Base-by-base conservation (phyloP, 2,888 invertebrate genomes). In the Apotomis capreana region DNA sequence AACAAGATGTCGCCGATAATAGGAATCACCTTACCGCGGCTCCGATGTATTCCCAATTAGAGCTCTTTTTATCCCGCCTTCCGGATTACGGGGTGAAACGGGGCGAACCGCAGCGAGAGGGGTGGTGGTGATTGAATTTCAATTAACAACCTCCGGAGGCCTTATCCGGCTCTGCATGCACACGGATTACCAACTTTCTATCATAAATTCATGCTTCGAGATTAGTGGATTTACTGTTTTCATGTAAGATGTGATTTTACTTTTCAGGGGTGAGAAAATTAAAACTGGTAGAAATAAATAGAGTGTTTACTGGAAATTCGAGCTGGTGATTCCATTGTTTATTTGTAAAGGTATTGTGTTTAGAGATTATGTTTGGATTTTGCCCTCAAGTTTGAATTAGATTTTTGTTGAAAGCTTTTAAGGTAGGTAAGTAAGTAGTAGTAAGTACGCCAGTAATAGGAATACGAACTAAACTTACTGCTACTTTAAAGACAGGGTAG, bases 101-200 rank as follows among this genome's bases (percentile, higher is more conserved):
- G 61, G 67, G 49, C 10, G n/a, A 13, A 13, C 6, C 37, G 59
- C 46, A 58, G 58, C 15, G 36, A 37, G 51, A 10, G 40, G 51
- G 54, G 12, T 46, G 63, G 64, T 10, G 58, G 26, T 52, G 64
- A 73, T 73, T 55, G 52, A 60, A 44, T 73, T 73, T 69, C 73
- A 69, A 73, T 69, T 73, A 73, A 49, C 60, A 15, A 58, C 44
- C 68, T 13, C 58, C 55, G 36, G 61, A 12, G 49, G 51, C 40
- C 59, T 54, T 36, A 61, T 61, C 69, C 63, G 64, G 63, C 36
- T 68, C 51, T 52, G 58, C 46, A 57, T 52, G 52, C 40, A 52
- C 36, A 9, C 8, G 70, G 70, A 60, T 60, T 55, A 54, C 46
- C 36, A 12, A 69, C 46, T 46, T 54, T 46, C 13, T 61, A 46